phyloP scores from a whole-genome alignment of 2,113 vertebrate genomes.

The Campylomormyrus tamandua region DNA sequence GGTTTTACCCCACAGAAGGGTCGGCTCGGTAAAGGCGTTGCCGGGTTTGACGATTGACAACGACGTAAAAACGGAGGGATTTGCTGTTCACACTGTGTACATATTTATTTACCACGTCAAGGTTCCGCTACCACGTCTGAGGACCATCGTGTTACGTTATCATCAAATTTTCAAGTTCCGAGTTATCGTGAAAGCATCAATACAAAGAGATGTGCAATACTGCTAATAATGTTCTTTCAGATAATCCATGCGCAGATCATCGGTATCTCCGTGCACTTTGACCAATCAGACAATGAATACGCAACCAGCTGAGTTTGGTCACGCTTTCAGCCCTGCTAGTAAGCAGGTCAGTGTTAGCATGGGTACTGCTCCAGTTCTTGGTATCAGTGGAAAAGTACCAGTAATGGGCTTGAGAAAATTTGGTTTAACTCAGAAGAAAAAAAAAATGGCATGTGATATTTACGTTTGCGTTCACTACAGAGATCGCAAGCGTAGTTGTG shows the following conservation, averaged over 20 bases:
- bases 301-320: not conserved
- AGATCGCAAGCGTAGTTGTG: too few species aligned
- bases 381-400: not conserved
- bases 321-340: not conserved
- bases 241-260: not conserved
- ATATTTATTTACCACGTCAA: not conserved
- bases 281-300: not conserved
- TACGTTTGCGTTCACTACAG: too few species aligned
- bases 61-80: not conserved
- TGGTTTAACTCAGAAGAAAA: not conserved
- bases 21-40: not conserved
- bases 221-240: not conserved
- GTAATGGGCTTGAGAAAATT: not conserved
- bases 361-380: not conserved
- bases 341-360: not conserved
- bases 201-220: not conserved
- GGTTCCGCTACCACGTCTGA: not conserved
- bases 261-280: not conserved
- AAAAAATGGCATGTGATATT: too few species aligned
- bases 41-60: not conserved
- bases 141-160: too few species aligned
- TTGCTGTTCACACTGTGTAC: not conserved
- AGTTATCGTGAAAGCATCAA: not conserved
- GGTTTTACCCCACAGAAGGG: not conserved
- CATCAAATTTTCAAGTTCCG: not conserved